A percentile compares a stretch with the other conserved stretches of the same genome.
These are phyloP conservation scores for Campoletis sonorensis DNA, from an alignment of 1,140 invertebrate genomes.

Conservation along the genomic window DNA sequence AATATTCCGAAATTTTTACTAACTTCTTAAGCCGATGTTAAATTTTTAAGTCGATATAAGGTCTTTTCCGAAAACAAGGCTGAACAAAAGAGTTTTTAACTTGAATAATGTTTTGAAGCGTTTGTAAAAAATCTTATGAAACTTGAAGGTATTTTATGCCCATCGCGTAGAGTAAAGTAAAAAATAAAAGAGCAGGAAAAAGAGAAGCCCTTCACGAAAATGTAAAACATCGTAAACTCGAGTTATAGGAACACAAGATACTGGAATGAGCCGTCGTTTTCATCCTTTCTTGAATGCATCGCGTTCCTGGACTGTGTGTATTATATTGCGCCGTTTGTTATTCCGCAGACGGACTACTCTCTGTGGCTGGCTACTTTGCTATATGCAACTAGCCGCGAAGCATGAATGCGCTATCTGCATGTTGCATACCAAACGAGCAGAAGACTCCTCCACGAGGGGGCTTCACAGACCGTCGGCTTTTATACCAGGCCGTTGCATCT, in stretches of 20 bases:
- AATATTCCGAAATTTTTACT: too few relatives aligned
- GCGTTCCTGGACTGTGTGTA: conserved; percentile 28
- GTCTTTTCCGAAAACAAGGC: too few relatives aligned
- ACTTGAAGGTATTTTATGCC: neutral
- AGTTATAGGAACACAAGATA: neutral
- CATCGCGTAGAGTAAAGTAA: neutral
- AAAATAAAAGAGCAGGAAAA: neutral
- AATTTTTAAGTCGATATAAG: too few relatives aligned
- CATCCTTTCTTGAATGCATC: conserved; percentile 9
- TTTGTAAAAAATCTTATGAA: too few relatives aligned
- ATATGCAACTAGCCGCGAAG: conserved; percentile 11
- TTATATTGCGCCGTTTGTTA: conserved; percentile 47
- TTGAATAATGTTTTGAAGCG: too few relatives aligned
- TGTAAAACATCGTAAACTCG: neutral
- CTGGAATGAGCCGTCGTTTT: neutral
- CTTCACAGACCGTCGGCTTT: conserved; percentile 23
- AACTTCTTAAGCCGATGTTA: too few relatives aligned
- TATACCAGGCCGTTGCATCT: neutral
- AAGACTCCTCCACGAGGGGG: conserved; percentile 7
- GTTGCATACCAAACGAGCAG: conserved; percentile 28
- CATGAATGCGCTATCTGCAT: conserved; percentile 34
- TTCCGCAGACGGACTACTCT: conserved; percentile 36
- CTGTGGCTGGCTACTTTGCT: neutral
- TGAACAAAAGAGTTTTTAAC: too few relatives aligned
- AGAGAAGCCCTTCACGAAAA: neutral